These are phyloP conservation scores for Seira musarum DNA, from an alignment of 2,888 invertebrate genomes.

Conservation along the genomic window DNA sequence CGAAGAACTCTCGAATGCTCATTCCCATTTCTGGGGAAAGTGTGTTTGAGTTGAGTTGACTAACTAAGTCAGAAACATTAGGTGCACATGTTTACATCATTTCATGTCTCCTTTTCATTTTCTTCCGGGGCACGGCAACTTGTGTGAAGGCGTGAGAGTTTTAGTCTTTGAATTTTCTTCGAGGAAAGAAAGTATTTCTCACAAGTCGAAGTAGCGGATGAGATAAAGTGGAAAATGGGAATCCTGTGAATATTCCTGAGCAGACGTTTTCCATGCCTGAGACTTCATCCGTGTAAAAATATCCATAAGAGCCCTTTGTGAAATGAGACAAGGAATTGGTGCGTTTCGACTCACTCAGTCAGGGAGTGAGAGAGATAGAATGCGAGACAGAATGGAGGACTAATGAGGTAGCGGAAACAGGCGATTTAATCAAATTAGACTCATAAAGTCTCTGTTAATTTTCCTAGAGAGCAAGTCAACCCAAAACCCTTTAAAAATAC, in stretches of 20 bases:
- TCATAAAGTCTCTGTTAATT: conserved; percentile 60
- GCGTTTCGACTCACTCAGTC: no score
- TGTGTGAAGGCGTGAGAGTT: no score
- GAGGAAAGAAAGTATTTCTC: no score
- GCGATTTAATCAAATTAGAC: conserved; percentile 62
- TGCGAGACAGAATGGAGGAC: conserved; percentile 55
- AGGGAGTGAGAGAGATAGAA: background rate
- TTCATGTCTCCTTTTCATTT: no score
- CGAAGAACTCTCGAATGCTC: conserved; percentile 21
- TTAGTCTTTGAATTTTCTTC: no score
- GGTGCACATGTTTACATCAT: conserved; percentile 19
- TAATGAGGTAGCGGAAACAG: conserved; percentile 62
- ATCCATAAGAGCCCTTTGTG: conserved; percentile 13
- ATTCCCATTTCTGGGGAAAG: background rate
- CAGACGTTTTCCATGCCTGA: conserved; percentile 1
- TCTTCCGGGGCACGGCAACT: no score
- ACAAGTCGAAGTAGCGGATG: no score
- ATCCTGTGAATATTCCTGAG: background rate
- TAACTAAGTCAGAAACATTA: conserved; percentile 5
- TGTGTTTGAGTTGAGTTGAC: no score
- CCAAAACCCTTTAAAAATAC: conserved; percentile 40
- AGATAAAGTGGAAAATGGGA: no score
- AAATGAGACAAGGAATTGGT: conserved; percentile 20
- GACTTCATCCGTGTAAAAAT: conserved; percentile 10
- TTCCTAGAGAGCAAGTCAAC: conserved; percentile 50